Percentiles rank a stretch among this genome's conserved stretches.
Conservation (phyloP, 1,140 invertebrate species). For the Drosophila biarmipes region DNA sequence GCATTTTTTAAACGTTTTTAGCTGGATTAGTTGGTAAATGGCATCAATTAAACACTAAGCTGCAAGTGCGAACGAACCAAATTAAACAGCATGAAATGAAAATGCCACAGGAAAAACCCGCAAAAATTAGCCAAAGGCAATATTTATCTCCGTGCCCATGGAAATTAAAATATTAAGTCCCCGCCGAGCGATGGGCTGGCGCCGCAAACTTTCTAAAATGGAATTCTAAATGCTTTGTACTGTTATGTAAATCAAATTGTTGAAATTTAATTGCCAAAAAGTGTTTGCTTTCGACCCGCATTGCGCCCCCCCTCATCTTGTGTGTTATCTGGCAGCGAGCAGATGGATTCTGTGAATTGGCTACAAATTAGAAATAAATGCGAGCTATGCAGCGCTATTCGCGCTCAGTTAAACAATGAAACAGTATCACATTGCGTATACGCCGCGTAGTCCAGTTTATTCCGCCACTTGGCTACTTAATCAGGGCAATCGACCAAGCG, state of each 20-base stretch:
- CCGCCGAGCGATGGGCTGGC: not conserved
- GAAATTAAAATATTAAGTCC: slow-evolving; percentile 50
- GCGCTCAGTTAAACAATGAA: slow-evolving; percentile 63
- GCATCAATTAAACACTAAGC: slow-evolving; percentile 39
- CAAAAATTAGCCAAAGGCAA: slow-evolving; percentile 41
- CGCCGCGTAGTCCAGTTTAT: slow-evolving; percentile 31
- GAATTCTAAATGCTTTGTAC: slow-evolving; percentile 68
- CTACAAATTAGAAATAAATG: slow-evolving; percentile 55
- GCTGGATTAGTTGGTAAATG: slow-evolving; percentile 29
- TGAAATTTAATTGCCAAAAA: slow-evolving; percentile 75
- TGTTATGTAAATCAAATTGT: slow-evolving; percentile 72
- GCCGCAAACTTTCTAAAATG: slow-evolving; percentile 40
- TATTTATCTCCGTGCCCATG: slow-evolving; percentile 32
- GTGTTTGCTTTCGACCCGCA: slow-evolving; percentile 61
- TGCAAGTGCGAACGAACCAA: not conserved
- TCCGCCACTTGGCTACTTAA: slow-evolving; percentile 28
- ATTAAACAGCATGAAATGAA: slow-evolving; percentile 6
- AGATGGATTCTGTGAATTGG: slow-evolving; percentile 23
- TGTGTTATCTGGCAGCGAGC: slow-evolving; percentile 22
- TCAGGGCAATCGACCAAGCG: slow-evolving; percentile 36
- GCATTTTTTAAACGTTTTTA: slow-evolving; percentile 11
- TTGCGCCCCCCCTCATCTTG: slow-evolving; percentile 6
- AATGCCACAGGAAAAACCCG: slow-evolving; percentile 17
- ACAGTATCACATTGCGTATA: slow-evolving; percentile 72
- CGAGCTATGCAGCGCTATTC: slow-evolving; percentile 45